These are phyloP conservation scores for Corvus hawaiiensis DNA, from an alignment of 2,113 vertebrate species.

Conservation along the genomic window DNA sequence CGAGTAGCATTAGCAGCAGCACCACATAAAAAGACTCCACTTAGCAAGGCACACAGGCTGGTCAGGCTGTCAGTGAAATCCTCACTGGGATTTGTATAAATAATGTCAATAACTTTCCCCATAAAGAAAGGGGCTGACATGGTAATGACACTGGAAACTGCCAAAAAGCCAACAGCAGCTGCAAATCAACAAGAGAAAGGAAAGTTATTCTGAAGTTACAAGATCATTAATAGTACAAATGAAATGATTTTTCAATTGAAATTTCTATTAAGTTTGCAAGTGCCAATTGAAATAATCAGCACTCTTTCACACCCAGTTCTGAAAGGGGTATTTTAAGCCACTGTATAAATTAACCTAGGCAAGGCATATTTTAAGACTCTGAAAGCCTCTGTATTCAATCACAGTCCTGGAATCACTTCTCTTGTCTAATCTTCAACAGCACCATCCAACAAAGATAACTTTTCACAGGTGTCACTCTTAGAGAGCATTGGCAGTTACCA, in stretches of 20 bases:
- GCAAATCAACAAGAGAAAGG: neutral
- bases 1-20: slow-evolving; percentile 87
- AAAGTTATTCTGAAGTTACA: neutral
- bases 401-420: neutral
- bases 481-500: neutral
- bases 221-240: neutral
- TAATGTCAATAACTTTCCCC: slow-evolving; percentile 91
- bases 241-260: neutral
- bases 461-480: neutral
- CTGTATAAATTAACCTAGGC: neutral
- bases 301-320: neutral
- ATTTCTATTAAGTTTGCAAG: neutral
- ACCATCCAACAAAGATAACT: neutral
- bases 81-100: slow-evolving; percentile 77
- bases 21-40: slow-evolving; percentile 88
- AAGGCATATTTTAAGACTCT: neutral
- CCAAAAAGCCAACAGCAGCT: slow-evolving; percentile 91
- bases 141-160: slow-evolving; percentile 90
- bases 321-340: neutral
- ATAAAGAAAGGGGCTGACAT: slow-evolving; percentile 96
- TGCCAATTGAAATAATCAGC: neutral
- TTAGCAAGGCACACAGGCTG: slow-evolving; percentile 81
- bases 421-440: neutral
- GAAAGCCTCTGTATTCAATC: neutral
- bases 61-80: slow-evolving; percentile 77